These are phyloP conservation scores for Marronus borbonicus DNA, from an alignment of 2,888 invertebrate species.

Conservation along the genomic window DNA sequence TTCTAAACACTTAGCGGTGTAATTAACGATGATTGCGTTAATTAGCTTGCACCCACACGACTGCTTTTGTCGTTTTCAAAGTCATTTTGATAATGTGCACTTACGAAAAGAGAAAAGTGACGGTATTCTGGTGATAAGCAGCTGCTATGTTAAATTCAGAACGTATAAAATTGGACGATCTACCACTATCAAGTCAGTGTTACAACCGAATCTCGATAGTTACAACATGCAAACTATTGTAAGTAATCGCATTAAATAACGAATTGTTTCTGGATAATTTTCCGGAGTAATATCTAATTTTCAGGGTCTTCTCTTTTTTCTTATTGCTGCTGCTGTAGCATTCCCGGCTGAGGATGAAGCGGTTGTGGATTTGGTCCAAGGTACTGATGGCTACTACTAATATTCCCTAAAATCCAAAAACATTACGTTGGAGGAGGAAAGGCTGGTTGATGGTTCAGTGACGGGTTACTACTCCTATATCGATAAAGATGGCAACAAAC, in stretches of 20 bases:
- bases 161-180: conserved; percentile 25
- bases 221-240: conserved; percentile 1
- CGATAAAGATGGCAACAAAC: conserved; percentile 39
- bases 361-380: conserved; percentile 45
- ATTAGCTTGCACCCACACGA: conserved; percentile 34
- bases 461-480: conserved; percentile 47
- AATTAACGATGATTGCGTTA: conserved; percentile 38
- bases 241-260: neutral
- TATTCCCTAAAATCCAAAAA: conserved; percentile 43
- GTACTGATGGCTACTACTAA: conserved; percentile 44
- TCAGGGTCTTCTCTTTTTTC: conserved; percentile 34
- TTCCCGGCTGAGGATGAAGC: conserved; percentile 36
- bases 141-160: conserved; percentile 32
- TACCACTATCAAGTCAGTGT: conserved; percentile 8
- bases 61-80: conserved; percentile 1
- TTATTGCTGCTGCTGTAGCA: conserved; percentile 35
- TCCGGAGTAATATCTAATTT: neutral
- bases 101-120: conserved; percentile 33
- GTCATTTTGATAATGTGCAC: conserved; percentile 12
- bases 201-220: neutral
- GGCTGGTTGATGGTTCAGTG: conserved; percentile 48
- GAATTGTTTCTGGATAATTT: too few relatives aligned
- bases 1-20: conserved; percentile 19
- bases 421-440: conserved; percentile 47
- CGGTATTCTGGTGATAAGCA: conserved; percentile 35